phyloP scores from a whole-genome alignment of 2,113 vertebrate genomes.

The Neotragus pygmaeus region DNA sequence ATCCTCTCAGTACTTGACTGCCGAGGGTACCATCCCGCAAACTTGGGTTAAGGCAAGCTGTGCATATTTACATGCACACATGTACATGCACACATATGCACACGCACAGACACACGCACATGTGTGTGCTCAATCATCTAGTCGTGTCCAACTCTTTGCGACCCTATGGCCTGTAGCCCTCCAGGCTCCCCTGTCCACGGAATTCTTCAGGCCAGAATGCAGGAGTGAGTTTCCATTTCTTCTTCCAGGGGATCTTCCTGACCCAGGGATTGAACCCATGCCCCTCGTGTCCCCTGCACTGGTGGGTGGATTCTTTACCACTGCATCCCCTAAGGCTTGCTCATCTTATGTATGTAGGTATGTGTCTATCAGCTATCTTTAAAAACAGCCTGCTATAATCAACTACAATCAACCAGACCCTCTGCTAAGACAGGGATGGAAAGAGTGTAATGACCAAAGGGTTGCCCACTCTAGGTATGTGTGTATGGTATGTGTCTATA shows the following conservation, averaged over 20 bases:
- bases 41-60: rapidly evolving
- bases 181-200: not conserved
- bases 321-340: not conserved
- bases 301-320: not conserved
- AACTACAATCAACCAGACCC: not conserved
- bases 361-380: not conserved
- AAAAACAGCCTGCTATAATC: not conserved
- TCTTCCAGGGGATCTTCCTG: not conserved
- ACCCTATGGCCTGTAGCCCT: not conserved
- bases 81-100: not conserved
- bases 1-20: not conserved
- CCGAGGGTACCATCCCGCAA: no score
- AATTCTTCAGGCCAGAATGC: not conserved
- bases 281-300: not conserved
- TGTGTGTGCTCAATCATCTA: not conserved
- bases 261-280: not conserved
- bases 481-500: not conserved
- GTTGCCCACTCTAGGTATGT: not conserved
- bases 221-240: not conserved
- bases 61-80: not conserved
- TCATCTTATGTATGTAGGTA: not conserved
- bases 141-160: not conserved
- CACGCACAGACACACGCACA: not conserved
- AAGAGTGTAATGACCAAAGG: not conserved
- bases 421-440: not conserved